These are phyloP conservation scores for Botia almorhae DNA, from an alignment of 2,797 vertebrate genomes.

Conservation along the genomic window DNA sequence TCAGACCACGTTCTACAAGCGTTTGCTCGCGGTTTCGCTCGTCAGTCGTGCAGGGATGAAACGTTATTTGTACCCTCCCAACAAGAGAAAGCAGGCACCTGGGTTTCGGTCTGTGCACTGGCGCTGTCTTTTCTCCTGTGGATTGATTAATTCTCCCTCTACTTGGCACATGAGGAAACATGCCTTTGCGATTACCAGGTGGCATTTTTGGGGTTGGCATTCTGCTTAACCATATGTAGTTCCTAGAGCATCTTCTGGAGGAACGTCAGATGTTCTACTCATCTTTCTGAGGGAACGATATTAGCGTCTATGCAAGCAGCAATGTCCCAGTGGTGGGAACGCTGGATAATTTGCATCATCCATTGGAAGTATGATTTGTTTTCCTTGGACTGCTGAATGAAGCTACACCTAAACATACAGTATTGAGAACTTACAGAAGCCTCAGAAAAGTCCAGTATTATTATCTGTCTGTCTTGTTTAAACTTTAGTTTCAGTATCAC, in stretches of 20 bases:
- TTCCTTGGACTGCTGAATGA: neutral
- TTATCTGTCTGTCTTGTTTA: too few species aligned
- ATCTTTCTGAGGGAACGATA: neutral
- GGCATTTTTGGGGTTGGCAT: neutral
- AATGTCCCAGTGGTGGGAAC: neutral
- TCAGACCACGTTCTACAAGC: too few species aligned
- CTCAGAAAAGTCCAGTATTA: too few species aligned
- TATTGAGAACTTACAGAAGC: too few species aligned
- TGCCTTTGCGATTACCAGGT: neutral
- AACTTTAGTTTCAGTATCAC: too few species aligned
- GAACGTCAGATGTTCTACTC: neutral
- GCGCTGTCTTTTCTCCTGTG: neutral
- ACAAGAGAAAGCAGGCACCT: neutral
- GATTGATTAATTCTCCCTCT: conserved; percentile 3
- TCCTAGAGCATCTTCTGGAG: neutral
- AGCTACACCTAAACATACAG: too few species aligned
- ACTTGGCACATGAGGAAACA: neutral
- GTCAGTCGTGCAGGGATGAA: neutral
- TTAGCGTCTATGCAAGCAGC: neutral
- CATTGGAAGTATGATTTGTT: neutral
- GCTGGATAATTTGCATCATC: neutral
- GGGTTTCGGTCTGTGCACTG: neutral
- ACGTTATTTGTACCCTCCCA: neutral
- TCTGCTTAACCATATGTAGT: neutral
- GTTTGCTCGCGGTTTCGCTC: neutral